Evolutionary conservation across 2,888 invertebrate genomes (phyloP).

Genomic region (Aleiodes alternator): DNA sequence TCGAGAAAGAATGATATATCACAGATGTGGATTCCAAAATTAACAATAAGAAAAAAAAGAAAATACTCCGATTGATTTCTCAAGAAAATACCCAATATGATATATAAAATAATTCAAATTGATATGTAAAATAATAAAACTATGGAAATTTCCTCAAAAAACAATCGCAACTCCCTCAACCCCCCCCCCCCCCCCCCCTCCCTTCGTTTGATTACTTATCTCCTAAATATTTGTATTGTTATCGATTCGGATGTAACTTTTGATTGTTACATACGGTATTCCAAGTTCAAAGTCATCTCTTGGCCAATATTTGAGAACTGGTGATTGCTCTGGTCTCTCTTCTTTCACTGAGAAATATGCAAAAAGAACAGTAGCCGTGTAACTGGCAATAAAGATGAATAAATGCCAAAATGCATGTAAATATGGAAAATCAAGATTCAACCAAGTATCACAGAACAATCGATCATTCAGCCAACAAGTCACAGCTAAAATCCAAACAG

Average conservation of each 20-base stretch:
- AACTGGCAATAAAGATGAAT: slow-evolving; percentile 87
- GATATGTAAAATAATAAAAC: no score
- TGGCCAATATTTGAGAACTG: slow-evolving; percentile 86
- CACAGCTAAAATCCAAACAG: slow-evolving; percentile 83
- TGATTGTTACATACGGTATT: slow-evolving; percentile 84
- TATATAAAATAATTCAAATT: no score
- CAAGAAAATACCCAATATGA: no score
- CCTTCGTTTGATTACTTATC: neutral
- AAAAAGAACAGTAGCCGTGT: slow-evolving; percentile 85
- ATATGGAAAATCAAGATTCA: slow-evolving; percentile 86
- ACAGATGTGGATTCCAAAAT: no score
- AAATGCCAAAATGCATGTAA: slow-evolving; percentile 91
- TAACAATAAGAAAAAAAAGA: no score
- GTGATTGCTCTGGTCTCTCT: slow-evolving; percentile 83
- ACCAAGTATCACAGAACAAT: slow-evolving; percentile 87
- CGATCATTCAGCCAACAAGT: slow-evolving; percentile 88
- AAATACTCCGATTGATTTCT: no score
- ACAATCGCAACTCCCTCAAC: no score
- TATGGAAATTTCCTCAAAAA: no score
- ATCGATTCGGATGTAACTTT: slow-evolving; percentile 78
- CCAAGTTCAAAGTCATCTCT: slow-evolving; percentile 86
- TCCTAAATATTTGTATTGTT: slow-evolving; percentile 76
- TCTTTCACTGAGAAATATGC: slow-evolving; percentile 87
- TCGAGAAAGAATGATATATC: no score
- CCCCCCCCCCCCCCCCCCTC: no score